Percentiles rank a stretch among this genome's conserved stretches.
Conservation (phyloP, 2,888 invertebrate species). For the Cylloceria caligata region DNA sequence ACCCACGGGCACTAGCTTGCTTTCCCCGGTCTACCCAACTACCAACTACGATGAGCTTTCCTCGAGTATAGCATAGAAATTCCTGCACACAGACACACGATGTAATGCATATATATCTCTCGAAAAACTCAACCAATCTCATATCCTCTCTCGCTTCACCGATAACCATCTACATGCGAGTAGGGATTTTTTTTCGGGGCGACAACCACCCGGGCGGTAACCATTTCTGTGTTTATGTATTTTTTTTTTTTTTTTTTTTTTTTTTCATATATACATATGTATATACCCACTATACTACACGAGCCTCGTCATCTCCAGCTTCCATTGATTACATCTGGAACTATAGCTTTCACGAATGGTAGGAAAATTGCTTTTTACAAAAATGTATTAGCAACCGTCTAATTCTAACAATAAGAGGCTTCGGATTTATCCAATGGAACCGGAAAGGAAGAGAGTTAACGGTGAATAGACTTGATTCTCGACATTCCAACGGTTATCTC, state of each 20-base stretch:
- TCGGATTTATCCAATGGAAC: conserved; percentile 37
- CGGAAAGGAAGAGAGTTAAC: conserved; percentile 41
- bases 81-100: neutral
- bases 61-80: neutral
- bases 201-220: neutral
- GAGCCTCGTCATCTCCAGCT: conserved; percentile 1
- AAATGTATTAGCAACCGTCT: conserved; percentile 48
- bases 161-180: conserved; percentile 10
- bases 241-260: too few relatives aligned
- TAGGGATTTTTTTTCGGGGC: conserved; percentile 11
- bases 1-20: conserved; percentile 6
- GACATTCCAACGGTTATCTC: conserved; percentile 49
- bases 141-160: neutral
- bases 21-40: neutral
- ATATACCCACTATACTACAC: neutral
- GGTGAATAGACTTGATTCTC: conserved; percentile 57
- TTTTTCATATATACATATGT: neutral
- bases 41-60: neutral
- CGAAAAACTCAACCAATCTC: neutral
- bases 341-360: conserved; percentile 8
- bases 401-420: conserved; percentile 31
- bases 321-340: conserved; percentile 9
- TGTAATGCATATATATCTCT: neutral
- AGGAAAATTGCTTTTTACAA: conserved; percentile 41
- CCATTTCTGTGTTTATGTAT: neutral